These are phyloP conservation scores for Cheilosia pagana DNA, from an alignment of 2,888 invertebrate species.

Conservation along the genomic window DNA sequence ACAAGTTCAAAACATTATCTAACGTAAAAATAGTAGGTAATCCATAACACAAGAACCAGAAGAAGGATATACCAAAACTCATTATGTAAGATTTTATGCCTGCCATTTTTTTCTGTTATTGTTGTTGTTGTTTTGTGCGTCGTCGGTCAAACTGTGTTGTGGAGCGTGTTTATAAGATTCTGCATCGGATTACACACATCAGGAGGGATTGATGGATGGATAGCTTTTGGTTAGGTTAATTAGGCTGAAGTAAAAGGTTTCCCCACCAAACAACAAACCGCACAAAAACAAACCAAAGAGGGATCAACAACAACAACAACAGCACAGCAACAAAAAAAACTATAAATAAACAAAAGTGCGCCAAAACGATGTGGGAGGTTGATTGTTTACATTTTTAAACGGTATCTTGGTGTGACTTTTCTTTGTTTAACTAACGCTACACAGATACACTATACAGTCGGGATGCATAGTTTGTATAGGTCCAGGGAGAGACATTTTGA, in stretches of 20 bases:
- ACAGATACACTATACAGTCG: not conserved
- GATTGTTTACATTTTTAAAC: constrained; percentile 44
- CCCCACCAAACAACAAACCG: constrained; percentile 39
- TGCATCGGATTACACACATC: constrained; percentile 69
- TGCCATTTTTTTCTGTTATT: constrained; percentile 1
- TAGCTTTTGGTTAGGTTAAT: constrained; percentile 59
- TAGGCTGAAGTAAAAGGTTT: constrained; percentile 68
- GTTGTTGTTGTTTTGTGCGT: not conserved
- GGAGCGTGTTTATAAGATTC: constrained; percentile 55
- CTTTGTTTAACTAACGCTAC: not conserved
- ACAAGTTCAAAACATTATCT: constrained; percentile 45
- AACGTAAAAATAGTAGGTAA: constrained; percentile 32
- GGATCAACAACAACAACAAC: constrained; percentile 1
- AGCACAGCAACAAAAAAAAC: constrained; percentile 11
- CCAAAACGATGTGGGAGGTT: constrained; percentile 70
- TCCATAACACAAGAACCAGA: not conserved
- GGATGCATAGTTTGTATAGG: not conserved
- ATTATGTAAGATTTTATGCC: constrained; percentile 61
- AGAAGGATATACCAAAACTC: constrained; percentile 31
- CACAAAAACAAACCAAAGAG: constrained; percentile 37
- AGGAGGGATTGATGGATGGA: constrained; percentile 41
- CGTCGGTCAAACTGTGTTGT: not conserved
- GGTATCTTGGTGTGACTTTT: constrained; percentile 24
- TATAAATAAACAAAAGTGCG: constrained; percentile 70
- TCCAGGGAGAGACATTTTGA: not conserved